Evolutionary conservation across 2,888 invertebrate genomes (phyloP).

Genomic region (Lepeophtheirus nordmannii): DNA sequence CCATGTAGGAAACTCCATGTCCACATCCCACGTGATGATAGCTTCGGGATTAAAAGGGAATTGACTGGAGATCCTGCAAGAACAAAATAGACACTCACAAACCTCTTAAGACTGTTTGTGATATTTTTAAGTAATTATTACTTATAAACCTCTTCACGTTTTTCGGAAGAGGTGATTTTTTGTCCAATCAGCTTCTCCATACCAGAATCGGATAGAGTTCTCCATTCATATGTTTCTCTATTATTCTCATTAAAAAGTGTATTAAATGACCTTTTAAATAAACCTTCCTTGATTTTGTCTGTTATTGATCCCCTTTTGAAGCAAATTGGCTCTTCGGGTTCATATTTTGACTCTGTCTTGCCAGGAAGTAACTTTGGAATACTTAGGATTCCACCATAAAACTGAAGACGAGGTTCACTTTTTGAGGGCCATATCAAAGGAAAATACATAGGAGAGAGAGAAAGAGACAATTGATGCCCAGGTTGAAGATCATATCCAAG

Average conservation of each 20-base stretch:
- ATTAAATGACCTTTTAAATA: background rate
- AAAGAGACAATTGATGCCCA: background rate
- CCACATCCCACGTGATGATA: background rate
- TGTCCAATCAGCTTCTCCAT: background rate
- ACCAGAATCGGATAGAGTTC: background rate
- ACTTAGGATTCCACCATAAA: background rate
- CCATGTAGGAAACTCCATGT: background rate
- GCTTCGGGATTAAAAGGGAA: background rate
- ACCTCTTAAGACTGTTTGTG: background rate
- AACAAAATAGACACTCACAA: background rate
- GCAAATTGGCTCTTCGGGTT: background rate
- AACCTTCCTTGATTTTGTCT: background rate
- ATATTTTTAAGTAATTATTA: background rate
- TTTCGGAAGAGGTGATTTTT: background rate
- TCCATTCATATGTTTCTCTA: background rate
- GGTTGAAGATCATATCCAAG: constrained; percentile 4
- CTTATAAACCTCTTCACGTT: background rate
- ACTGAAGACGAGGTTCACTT: background rate
- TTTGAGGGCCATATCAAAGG: constrained; percentile 4
- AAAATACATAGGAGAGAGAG: background rate
- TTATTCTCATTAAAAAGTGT: background rate
- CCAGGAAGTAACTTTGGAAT: background rate
- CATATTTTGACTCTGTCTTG: background rate
- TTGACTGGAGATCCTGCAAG: background rate
- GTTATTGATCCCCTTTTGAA: background rate